Conservation (phyloP, 2,113 vertebrate species). For the Ctenodactylus gundi region DNA sequence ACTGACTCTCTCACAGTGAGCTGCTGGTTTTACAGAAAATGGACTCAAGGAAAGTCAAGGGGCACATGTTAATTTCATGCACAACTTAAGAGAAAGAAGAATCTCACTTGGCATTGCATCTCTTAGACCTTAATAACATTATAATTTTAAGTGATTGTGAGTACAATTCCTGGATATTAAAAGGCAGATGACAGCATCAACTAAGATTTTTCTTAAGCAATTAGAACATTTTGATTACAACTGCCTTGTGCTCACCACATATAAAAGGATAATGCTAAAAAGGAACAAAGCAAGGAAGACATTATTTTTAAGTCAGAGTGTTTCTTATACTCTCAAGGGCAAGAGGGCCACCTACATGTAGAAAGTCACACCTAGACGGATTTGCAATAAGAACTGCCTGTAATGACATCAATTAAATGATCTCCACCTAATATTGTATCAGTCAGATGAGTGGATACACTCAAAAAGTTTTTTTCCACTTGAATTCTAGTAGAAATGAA, state of each 20-base stretch:
- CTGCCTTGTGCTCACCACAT: not conserved
- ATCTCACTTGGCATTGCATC: not conserved
- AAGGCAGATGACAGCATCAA: not conserved
- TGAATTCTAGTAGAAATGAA: not conserved
- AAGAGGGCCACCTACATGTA: not conserved
- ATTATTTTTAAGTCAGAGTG: not conserved
- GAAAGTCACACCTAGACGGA: not conserved
- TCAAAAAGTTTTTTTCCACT: constrained; percentile 32
- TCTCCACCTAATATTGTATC: not conserved
- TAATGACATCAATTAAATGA: not conserved
- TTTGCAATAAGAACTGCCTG: not conserved
- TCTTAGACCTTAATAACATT: not conserved
- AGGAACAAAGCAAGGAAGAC: not conserved
- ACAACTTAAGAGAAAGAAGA: constrained; percentile 28
- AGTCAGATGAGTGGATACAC: not conserved
- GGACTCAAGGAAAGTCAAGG: constrained; percentile 3
- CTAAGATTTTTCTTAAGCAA: not conserved
- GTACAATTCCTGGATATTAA: not conserved
- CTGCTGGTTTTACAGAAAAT: constrained; percentile 22
- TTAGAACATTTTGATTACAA: not conserved
- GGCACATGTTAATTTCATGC: not conserved
- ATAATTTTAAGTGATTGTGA: not conserved
- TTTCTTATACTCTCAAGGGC: not conserved
- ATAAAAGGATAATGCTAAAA: not conserved
- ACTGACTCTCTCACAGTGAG: constrained; percentile 28